Percentiles rank a stretch among this genome's conserved stretches.
These are phyloP conservation scores for Hyles euphorbiae DNA, from an alignment of 1,140 invertebrate genomes.

Conservation along the genomic window DNA sequence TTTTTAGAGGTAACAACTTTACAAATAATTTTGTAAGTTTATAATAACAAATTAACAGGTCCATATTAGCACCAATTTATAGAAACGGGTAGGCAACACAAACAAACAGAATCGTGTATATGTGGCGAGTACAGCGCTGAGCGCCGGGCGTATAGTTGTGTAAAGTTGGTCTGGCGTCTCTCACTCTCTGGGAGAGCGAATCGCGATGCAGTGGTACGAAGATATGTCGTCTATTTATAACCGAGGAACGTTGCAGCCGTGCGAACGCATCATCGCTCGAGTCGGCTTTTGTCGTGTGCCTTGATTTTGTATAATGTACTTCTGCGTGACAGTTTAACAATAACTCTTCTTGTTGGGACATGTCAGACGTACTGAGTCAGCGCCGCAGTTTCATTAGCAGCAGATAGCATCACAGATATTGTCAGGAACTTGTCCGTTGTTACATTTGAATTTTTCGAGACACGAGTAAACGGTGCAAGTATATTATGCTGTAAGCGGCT, in stretches of 20 bases:
- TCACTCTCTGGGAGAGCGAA: slow-evolving; percentile 65
- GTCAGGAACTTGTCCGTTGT: too few species aligned
- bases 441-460: too few species aligned
- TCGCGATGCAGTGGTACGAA: slow-evolving; percentile 53
- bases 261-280: slow-evolving; percentile 38
- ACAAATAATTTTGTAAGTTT: too few species aligned
- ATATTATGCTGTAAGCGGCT: neutral
- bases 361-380: neutral
- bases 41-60: too few species aligned
- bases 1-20: too few species aligned
- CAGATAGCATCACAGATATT: neutral
- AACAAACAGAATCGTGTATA: slow-evolving; percentile 44
- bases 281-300: slow-evolving; percentile 39
- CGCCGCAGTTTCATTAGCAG: neutral
- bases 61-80: neutral
- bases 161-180: slow-evolving; percentile 47
- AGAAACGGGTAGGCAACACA: slow-evolving; percentile 40
- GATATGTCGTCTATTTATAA: slow-evolving; percentile 70
- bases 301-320: slow-evolving; percentile 27
- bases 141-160: slow-evolving; percentile 15
- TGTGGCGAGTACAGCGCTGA: slow-evolving; percentile 9
- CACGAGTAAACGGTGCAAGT: too few species aligned
- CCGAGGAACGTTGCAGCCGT: slow-evolving; percentile 45
- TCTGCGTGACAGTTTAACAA: slow-evolving; percentile 8
- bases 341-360: slow-evolving; percentile 5